Conservation (phyloP, 2,888 invertebrate genomes). For the Mesorhabditis sp. region DNA sequence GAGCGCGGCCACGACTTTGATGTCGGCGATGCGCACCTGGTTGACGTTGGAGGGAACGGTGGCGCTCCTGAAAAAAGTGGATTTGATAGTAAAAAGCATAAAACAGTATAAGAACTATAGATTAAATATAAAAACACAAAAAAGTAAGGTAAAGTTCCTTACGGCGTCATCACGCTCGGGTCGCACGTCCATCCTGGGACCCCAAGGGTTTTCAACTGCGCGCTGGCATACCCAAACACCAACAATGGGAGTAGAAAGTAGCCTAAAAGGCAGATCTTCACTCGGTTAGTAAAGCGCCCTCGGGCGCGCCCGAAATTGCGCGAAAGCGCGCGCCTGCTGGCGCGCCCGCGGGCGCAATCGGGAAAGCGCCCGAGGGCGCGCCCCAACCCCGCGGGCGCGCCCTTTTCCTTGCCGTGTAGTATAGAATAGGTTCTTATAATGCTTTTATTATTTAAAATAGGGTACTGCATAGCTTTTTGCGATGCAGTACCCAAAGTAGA, state of each 20-base stretch:
- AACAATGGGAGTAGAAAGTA: not conserved
- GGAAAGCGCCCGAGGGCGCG: too few species aligned
- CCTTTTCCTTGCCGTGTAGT: too few species aligned
- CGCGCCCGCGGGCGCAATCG: too few species aligned
- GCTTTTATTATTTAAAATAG: too few species aligned
- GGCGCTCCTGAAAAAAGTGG: conserved; percentile 21
- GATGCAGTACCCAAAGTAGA: too few species aligned
- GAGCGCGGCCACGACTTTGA: conserved; percentile 39
- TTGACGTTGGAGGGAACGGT: conserved; percentile 59
- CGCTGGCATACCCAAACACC: not conserved
- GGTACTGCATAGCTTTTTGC: too few species aligned
- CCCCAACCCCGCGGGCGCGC: too few species aligned
- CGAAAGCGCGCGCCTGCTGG: too few species aligned
- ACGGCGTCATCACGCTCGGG: conserved; percentile 26
- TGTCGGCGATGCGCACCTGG: conserved; percentile 36
- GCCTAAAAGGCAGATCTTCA: not conserved
- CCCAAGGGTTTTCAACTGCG: conserved; percentile 25
- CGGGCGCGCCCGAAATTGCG: too few species aligned
- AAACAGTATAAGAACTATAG: not conserved
- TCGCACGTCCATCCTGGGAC: conserved; percentile 36
- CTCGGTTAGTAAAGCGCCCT: too few species aligned
- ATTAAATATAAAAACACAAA: not conserved
- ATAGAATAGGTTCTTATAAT: too few species aligned
- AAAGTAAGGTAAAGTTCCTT: conserved; percentile 17
- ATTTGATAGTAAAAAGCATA: not conserved